These are phyloP conservation scores for Rhinoraja longicauda DNA, from an alignment of 2,797 vertebrate genomes.

Conservation along the genomic window DNA sequence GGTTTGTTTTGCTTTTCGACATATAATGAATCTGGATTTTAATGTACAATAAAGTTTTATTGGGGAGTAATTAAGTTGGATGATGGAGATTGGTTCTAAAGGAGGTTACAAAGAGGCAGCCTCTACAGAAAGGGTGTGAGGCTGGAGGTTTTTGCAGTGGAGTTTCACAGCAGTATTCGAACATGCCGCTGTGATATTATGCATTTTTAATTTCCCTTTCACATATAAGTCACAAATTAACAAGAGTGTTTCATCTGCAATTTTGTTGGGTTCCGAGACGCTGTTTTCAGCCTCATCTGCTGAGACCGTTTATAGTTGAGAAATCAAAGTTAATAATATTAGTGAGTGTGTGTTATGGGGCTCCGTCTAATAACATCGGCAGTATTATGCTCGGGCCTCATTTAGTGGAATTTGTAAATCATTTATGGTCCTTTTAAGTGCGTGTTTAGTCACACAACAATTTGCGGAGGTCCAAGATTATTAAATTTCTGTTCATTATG, in stretches of 20 bases:
- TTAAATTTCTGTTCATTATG: slow-evolving; percentile 29
- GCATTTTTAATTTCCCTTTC: slow-evolving; percentile 31
- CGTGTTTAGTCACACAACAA: slow-evolving; percentile 33
- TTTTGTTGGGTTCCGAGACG: neutral
- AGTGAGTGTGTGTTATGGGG: slow-evolving; percentile 4
- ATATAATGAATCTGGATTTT: slow-evolving; percentile 39
- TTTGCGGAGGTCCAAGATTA: slow-evolving; percentile 29
- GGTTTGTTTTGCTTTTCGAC: slow-evolving; percentile 28
- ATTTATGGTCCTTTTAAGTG: slow-evolving; percentile 31
- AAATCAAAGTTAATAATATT: slow-evolving; percentile 9
- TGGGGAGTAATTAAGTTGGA: slow-evolving; percentile 37
- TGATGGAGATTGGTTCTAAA: slow-evolving; percentile 34
- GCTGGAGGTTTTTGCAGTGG: neutral
- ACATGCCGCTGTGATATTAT: neutral
- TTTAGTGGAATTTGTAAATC: slow-evolving; percentile 23
- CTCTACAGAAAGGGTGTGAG: slow-evolving; percentile 6
- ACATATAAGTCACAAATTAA: slow-evolving; percentile 35
- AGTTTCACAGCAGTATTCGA: slow-evolving; percentile 27
- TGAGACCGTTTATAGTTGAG: slow-evolving; percentile 31
- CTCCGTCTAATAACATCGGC: neutral
- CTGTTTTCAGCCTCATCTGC: slow-evolving; percentile 2
- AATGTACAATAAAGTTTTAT: slow-evolving; percentile 38
- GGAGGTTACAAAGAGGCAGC: neutral
- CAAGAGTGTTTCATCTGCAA: neutral
- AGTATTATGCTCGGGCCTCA: neutral